Conservation (phyloP, 2,797 vertebrate genomes). For the Tadarida brasiliensis region DNA sequence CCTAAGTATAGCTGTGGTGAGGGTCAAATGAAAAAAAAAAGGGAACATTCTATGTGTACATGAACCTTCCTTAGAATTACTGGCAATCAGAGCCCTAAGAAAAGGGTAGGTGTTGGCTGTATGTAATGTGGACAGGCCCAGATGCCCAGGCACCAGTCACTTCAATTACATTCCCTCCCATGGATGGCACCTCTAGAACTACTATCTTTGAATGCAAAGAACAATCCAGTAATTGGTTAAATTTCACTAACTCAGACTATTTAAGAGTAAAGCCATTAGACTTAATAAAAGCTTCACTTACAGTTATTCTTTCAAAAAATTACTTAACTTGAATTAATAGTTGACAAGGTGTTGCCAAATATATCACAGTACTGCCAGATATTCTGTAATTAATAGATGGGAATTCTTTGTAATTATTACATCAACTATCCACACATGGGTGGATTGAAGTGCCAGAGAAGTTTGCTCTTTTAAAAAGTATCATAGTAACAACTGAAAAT, state of each 20-base stretch:
- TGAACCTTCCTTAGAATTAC: conserved; percentile 19
- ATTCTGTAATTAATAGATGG: conserved; percentile 79
- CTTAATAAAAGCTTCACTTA: conserved; percentile 74
- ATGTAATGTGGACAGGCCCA: not conserved
- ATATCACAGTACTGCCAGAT: conserved; percentile 77
- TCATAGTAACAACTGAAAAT: conserved; percentile 62
- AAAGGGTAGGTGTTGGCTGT: not conserved
- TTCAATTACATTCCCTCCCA: not conserved
- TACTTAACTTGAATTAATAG: conserved; percentile 76
- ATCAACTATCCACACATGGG: conserved; percentile 72
- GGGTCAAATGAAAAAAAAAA: not conserved
- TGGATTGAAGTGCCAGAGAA: conserved; percentile 61
- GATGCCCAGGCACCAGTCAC: not conserved
- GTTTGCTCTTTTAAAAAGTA: conserved; percentile 66
- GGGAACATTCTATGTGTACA: not conserved
- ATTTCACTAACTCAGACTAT: conserved; percentile 67
- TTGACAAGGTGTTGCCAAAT: conserved; percentile 81
- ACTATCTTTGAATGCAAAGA: conserved; percentile 47
- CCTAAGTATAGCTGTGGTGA: not conserved
- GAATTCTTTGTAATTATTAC: conserved; percentile 77
- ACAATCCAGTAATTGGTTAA: conserved; percentile 32
- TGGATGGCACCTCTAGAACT: not conserved
- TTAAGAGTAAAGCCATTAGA: conserved; percentile 68
- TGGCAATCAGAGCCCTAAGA: not conserved
- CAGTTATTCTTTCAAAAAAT: conserved; percentile 70